Percentiles rank a stretch among this genome's conserved stretches.
phyloP scores from a whole-genome alignment of 2,888 invertebrate species.

The Caenorhabditis sp. region DNA sequence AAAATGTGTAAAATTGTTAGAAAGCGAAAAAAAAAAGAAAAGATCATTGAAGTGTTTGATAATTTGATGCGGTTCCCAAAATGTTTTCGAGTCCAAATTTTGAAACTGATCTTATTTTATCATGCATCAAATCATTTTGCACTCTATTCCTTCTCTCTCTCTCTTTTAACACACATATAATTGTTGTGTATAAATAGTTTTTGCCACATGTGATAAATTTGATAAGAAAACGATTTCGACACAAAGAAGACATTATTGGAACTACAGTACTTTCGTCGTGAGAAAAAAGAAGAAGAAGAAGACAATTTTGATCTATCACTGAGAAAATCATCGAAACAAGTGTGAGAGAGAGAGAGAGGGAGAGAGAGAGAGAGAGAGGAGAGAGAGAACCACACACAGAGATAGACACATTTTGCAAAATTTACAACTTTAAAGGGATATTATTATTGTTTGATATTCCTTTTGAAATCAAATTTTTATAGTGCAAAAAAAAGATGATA shows the following conservation, averaged over 20 bases:
- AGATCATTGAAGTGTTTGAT: too few relatives aligned
- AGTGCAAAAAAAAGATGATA: too few relatives aligned
- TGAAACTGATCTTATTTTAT: neutral
- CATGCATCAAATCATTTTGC: neutral
- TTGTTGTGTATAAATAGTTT: too few relatives aligned
- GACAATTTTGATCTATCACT: neutral
- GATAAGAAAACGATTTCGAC: neutral
- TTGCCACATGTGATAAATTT: neutral
- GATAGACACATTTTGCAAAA: too few relatives aligned
- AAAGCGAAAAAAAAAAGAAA: too few relatives aligned
- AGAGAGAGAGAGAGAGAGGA: neutral
- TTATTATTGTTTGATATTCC: too few relatives aligned
- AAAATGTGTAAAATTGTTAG: too few relatives aligned
- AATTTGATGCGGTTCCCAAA: too few relatives aligned
- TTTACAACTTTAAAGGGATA: too few relatives aligned
- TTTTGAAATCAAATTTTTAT: too few relatives aligned
- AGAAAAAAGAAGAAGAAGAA: neutral
- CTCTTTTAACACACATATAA: neutral
- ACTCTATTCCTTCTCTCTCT: neutral
- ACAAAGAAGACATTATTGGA: neutral
- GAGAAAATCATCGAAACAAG: neutral
- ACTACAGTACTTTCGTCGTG: neutral
- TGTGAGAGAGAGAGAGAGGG: neutral
- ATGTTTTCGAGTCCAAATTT: neutral
- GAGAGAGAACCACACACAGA: too few relatives aligned